These are phyloP conservation scores for Crematogaster levior DNA, from an alignment of 2,888 invertebrate species.

Conservation along the genomic window DNA sequence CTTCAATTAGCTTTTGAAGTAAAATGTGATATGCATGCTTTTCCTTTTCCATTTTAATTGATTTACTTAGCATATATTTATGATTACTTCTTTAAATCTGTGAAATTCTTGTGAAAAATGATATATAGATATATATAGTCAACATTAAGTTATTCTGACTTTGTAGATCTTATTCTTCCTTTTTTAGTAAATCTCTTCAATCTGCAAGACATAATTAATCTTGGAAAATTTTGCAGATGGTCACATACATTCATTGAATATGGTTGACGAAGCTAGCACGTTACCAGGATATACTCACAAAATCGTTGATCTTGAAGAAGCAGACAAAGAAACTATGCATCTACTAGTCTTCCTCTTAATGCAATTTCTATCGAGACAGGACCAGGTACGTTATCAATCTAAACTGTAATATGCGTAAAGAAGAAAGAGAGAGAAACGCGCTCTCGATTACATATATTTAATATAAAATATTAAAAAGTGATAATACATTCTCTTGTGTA, in stretches of 20 bases:
- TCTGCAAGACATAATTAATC: slow-evolving; percentile 6
- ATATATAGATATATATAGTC: slow-evolving; percentile 36
- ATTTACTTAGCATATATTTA: slow-evolving; percentile 3
- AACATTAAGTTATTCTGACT: slow-evolving; percentile 16
- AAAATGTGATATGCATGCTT: slow-evolving; percentile 17
- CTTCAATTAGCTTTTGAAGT: neutral
- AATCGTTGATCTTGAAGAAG: slow-evolving; percentile 97
- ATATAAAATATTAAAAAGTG: neutral
- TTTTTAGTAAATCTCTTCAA: slow-evolving; percentile 33
- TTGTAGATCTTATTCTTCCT: neutral
- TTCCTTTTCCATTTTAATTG: slow-evolving; percentile 1
- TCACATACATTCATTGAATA: slow-evolving; percentile 93
- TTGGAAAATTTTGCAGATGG: slow-evolving; percentile 88
- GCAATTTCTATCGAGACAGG: slow-evolving; percentile 96
- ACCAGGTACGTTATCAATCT: slow-evolving; percentile 86
- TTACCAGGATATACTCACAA: slow-evolving; percentile 93
- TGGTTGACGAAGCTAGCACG: slow-evolving; percentile 90
- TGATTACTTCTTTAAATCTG: slow-evolving; percentile 31
- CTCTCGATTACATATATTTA: neutral
- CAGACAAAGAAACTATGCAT: slow-evolving; percentile 98
- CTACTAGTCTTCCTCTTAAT: slow-evolving; percentile 97
- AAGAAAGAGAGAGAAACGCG: neutral
- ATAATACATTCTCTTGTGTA: neutral
- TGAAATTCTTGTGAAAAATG: too few relatives aligned
- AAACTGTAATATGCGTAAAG: neutral